These are phyloP conservation scores for Scaptomyza reducta DNA, from an alignment of 2,888 invertebrate species.

Conservation along the genomic window DNA sequence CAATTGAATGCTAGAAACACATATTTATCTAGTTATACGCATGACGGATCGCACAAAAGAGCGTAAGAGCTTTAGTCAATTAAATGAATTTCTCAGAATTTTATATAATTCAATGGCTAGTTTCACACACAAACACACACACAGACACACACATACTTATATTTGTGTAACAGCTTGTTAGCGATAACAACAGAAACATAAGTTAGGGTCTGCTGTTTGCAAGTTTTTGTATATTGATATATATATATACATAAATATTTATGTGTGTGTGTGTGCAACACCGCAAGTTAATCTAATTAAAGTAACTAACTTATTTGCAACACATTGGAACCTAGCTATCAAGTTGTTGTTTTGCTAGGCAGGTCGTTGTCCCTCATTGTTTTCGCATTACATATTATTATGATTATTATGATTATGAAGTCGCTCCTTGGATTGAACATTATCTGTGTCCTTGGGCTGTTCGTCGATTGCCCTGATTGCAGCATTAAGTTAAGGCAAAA, in stretches of 20 bases:
- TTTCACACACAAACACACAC: background rate
- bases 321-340: slow-evolving; percentile 11
- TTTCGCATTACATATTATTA: slow-evolving; percentile 38
- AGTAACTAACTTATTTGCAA: slow-evolving; percentile 48
- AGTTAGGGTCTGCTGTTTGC: background rate
- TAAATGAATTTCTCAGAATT: background rate
- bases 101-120: background rate
- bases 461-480: slow-evolving; percentile 13
- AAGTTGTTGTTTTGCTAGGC: slow-evolving; percentile 10
- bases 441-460: slow-evolving; percentile 23
- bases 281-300: slow-evolving; percentile 69
- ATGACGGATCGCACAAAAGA: background rate
- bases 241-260: slow-evolving; percentile 16
- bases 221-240: background rate
- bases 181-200: background rate
- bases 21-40: background rate
- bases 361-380: slow-evolving; percentile 42
- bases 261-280: slow-evolving; percentile 19
- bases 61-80: background rate
- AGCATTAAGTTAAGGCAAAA: too few relatives aligned
- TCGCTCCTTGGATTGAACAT: background rate
- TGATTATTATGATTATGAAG: slow-evolving; percentile 25
- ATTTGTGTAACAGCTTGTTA: background rate
- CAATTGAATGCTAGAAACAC: too few relatives aligned
- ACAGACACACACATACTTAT: background rate